Percentiles rank a stretch among this genome's conserved stretches.
Evolutionary conservation across 2,113 vertebrate genomes (phyloP).

Genomic region (Anarrhichthys ocellatus): DNA sequence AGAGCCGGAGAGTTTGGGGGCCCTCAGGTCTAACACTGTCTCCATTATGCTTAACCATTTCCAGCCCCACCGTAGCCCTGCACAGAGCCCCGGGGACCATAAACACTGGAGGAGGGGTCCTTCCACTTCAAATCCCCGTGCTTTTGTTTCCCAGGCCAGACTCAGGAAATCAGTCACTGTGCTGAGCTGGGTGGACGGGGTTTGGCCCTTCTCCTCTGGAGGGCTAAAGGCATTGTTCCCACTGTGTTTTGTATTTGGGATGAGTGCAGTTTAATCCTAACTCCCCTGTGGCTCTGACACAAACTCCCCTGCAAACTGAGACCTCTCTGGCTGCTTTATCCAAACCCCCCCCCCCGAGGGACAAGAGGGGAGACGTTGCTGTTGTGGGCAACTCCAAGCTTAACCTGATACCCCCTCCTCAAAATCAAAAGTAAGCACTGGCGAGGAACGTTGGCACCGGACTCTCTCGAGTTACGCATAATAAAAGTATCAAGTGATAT

Average conservation of each 20-base stretch:
- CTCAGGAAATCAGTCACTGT: slow-evolving; percentile 57
- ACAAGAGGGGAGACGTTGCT: slow-evolving; percentile 12
- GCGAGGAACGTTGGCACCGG: slow-evolving; percentile 44
- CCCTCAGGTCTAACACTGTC: slow-evolving; percentile 65
- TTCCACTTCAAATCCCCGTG: slow-evolving; percentile 55
- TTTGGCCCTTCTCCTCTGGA: slow-evolving; percentile 41
- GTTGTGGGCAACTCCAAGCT: slow-evolving; percentile 47
- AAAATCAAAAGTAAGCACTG: slow-evolving; percentile 66
- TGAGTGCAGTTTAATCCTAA: slow-evolving; percentile 66
- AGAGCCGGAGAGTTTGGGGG: slow-evolving; percentile 33
- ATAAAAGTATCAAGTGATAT: slow-evolving; percentile 62
- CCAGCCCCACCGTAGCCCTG: slow-evolving; percentile 65
- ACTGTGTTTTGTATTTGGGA: slow-evolving; percentile 52
- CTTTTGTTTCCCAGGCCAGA: slow-evolving; percentile 54
- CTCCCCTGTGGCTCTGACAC: slow-evolving; percentile 58
- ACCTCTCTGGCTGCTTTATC: slow-evolving; percentile 47
- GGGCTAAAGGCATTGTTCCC: slow-evolving; percentile 62
- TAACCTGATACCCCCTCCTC: slow-evolving; percentile 65
- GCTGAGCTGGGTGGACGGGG: slow-evolving; percentile 53
- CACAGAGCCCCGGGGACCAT: slow-evolving; percentile 55
- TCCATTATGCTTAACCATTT: slow-evolving; percentile 74
- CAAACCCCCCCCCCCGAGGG: slow-evolving; percentile 28
- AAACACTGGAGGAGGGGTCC: slow-evolving; percentile 37
- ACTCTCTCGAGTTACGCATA: slow-evolving; percentile 44
- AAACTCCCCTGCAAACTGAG: slow-evolving; percentile 65